phyloP scores from a whole-genome alignment of 2,113 vertebrate species.

The Seriola rivoliana region DNA sequence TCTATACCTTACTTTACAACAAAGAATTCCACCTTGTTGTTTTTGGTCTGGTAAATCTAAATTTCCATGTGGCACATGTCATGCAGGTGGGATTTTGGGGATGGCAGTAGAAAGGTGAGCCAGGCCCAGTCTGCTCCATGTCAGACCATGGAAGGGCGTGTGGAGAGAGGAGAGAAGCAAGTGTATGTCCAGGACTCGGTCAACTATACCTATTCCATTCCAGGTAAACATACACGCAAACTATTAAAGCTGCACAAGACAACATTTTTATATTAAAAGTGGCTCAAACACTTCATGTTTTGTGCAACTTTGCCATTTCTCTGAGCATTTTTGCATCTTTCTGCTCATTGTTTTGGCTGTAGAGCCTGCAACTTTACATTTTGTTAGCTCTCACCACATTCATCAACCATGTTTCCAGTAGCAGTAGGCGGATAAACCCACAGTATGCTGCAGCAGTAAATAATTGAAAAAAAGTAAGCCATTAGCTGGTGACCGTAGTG shows the following conservation, averaged over 20 bases:
- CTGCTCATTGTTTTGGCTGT: not conserved
- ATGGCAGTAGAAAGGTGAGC: constrained; percentile 59
- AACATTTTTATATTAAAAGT: not conserved
- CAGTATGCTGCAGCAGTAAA: too few relatives aligned
- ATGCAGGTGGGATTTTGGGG: constrained; percentile 87
- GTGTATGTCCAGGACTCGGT: constrained; percentile 71
- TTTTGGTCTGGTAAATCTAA: not conserved
- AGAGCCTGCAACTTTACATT: too few relatives aligned
- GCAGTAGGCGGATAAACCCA: too few relatives aligned
- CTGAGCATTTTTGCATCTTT: not conserved
- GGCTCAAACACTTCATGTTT: not conserved
- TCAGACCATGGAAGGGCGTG: constrained; percentile 35
- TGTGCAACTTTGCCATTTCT: not conserved
- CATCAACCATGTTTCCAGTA: too few relatives aligned
- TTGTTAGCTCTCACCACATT: too few relatives aligned
- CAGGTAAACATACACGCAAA: constrained; percentile 75
- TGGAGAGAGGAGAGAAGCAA: constrained; percentile 61
- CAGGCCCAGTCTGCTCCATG: constrained; percentile 69
- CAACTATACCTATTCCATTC: constrained; percentile 73
- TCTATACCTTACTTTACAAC: not conserved
- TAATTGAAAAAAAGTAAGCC: too few relatives aligned
- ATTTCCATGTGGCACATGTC: not conserved
- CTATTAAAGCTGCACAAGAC: not conserved
- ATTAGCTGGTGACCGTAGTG: not conserved
- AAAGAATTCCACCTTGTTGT: not conserved